These are phyloP conservation scores for Euzophera pinguis DNA, from an alignment of 2,888 invertebrate species.

Conservation along the genomic window DNA sequence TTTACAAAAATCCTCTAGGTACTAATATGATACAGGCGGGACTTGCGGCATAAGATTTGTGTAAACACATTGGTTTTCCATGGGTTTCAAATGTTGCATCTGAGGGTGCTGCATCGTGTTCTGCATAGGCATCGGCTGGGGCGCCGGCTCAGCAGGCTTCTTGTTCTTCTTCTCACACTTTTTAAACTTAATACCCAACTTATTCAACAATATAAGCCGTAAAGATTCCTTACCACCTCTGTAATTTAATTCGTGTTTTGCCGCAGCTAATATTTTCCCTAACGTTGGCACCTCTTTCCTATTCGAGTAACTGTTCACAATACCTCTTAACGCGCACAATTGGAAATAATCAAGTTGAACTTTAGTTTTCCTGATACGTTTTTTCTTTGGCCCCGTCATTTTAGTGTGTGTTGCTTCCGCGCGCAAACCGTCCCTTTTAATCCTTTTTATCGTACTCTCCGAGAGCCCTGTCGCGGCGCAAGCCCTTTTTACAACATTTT, in stretches of 20 bases:
- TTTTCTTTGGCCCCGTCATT: conserved; percentile 70
- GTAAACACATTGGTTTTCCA: conserved; percentile 64
- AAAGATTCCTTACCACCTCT: conserved; percentile 67
- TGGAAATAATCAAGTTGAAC: conserved; percentile 70
- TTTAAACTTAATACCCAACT: conserved; percentile 71
- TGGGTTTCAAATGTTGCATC: conserved; percentile 46
- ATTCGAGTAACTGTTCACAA: conserved; percentile 63
- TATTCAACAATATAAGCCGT: conserved; percentile 65
- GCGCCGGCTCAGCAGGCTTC: conserved; percentile 47
- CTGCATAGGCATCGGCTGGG: conserved; percentile 28
- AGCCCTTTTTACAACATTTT: conserved; percentile 68
- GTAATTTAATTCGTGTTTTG: conserved; percentile 65
- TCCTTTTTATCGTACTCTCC: conserved; percentile 68
- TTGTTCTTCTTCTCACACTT: conserved; percentile 73
- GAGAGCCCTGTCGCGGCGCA: conserved; percentile 69
- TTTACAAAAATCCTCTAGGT: background rate
- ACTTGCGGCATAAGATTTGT: conserved; percentile 66
- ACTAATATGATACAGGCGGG: conserved; percentile 61
- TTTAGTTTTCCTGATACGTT: conserved; percentile 66
- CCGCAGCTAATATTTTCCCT: conserved; percentile 65
- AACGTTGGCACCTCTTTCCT: conserved; percentile 69
- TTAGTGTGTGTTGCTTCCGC: conserved; percentile 69
- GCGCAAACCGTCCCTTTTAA: conserved; percentile 63
- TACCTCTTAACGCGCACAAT: conserved; percentile 61
- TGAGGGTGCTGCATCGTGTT: conserved; percentile 26